Evolutionary conservation across 2,888 invertebrate species (phyloP).

Genomic region (Rambutsinella grinnellia): DNA sequence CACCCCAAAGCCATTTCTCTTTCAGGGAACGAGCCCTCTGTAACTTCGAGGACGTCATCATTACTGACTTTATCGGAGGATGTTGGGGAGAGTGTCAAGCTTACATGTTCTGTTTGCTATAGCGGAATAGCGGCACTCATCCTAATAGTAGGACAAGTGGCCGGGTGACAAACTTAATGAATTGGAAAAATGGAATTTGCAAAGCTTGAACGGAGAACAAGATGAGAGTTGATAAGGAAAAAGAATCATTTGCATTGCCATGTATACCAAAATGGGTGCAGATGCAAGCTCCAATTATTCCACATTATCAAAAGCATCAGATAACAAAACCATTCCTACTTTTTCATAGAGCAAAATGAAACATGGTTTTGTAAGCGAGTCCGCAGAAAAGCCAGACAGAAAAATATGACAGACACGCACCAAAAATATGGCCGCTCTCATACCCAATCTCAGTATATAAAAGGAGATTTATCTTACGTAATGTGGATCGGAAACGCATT

Average conservation of each 20-base stretch:
- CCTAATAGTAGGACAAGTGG: slow-evolving; percentile 52
- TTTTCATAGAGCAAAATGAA: no score
- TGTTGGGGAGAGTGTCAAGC: not conserved
- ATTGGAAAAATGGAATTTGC: slow-evolving; percentile 67
- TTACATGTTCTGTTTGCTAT: not conserved
- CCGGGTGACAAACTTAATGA: slow-evolving; percentile 67
- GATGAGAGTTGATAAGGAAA: slow-evolving; percentile 44
- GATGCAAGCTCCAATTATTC: no score
- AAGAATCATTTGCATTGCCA: not conserved
- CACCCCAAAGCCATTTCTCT: not conserved
- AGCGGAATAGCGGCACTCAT: slow-evolving; percentile 7
- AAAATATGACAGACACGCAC: not conserved
- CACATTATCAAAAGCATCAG: no score
- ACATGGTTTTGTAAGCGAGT: no score
- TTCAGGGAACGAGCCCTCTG: not conserved
- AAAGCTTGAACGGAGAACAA: slow-evolving; percentile 60
- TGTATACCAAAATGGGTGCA: no score
- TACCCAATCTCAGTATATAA: no score
- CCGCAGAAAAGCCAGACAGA: no score
- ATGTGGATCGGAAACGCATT: slow-evolving; percentile 56
- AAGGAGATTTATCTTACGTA: slow-evolving; percentile 34
- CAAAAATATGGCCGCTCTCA: slow-evolving; percentile 17
- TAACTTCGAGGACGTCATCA: not conserved
- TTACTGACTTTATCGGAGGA: not conserved
- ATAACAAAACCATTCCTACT: no score